phyloP scores from a whole-genome alignment of 2,797 vertebrate genomes.

The Peromyscus melanophrys region DNA sequence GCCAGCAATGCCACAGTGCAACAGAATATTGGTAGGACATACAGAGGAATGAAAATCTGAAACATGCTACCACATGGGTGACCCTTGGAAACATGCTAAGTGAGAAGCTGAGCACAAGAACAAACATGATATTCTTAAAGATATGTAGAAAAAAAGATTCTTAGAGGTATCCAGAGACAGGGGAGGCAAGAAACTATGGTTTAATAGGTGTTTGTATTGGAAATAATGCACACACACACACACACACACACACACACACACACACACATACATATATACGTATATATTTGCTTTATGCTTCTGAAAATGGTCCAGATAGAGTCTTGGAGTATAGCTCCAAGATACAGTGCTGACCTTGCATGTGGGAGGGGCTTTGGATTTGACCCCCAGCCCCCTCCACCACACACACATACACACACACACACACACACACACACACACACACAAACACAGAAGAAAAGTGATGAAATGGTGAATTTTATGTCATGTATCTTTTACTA shows the following conservation, averaged over 20 bases:
- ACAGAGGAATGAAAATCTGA: neutral
- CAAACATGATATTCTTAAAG: neutral
- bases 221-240: too few species aligned
- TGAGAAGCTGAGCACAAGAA: neutral
- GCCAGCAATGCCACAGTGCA: neutral
- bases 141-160: neutral
- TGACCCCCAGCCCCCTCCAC: too few species aligned
- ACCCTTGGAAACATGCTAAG: neutral
- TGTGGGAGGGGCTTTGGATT: neutral
- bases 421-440: too few species aligned
- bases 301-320: neutral
- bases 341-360: neutral
- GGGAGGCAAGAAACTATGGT: neutral
- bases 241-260: too few species aligned
- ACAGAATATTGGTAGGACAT: neutral
- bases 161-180: neutral
- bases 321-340: neutral
- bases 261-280: too few species aligned
- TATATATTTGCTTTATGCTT: too few species aligned
- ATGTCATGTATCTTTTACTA: neutral
- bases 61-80: neutral
- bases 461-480: neutral
- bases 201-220: neutral
- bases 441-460: neutral
- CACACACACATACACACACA: too few species aligned